These are phyloP conservation scores for Drosophila gunungcola DNA, from an alignment of 1,140 invertebrate species.

Conservation along the genomic window DNA sequence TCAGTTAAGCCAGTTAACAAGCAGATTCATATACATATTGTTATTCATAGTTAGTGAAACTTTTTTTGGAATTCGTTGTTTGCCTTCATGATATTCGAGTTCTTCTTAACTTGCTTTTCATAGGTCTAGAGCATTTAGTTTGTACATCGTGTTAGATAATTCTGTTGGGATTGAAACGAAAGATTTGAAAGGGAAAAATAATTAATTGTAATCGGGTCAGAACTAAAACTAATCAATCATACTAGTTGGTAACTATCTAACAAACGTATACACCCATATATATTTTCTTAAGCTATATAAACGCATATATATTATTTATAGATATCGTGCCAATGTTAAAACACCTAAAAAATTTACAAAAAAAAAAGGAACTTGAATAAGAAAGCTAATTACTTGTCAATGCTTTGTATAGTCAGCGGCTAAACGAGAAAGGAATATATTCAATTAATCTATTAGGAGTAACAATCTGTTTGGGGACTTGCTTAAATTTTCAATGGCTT, in stretches of 20 bases:
- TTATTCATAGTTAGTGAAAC: slow-evolving; percentile 59
- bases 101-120: slow-evolving; percentile 24
- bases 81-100: slow-evolving; percentile 41
- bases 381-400: slow-evolving; percentile 40
- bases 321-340: slow-evolving; percentile 79
- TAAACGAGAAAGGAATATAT: slow-evolving; percentile 37
- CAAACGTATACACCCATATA: slow-evolving; percentile 31
- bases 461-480: slow-evolving; percentile 1
- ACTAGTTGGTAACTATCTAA: slow-evolving; percentile 48
- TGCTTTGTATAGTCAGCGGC: slow-evolving; percentile 54
- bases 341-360: slow-evolving; percentile 18
- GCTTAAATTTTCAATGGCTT: slow-evolving; percentile 7
- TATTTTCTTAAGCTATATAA: slow-evolving; percentile 46
- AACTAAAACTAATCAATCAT: slow-evolving; percentile 61
- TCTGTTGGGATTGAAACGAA: slow-evolving; percentile 17
- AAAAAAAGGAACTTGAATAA: slow-evolving; percentile 33
- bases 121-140: slow-evolving; percentile 44
- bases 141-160: slow-evolving; percentile 32
- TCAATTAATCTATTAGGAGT: slow-evolving; percentile 28
- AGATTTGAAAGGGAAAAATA: slow-evolving; percentile 12
- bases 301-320: slow-evolving; percentile 59
- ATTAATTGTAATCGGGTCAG: slow-evolving; percentile 23
- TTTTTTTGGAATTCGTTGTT: slow-evolving; percentile 26
- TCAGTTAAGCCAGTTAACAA: slow-evolving; percentile 13
- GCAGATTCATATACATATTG: slow-evolving; percentile 36